Conservation (phyloP, 2,113 vertebrate species). For the Pituophis catenifer region DNA sequence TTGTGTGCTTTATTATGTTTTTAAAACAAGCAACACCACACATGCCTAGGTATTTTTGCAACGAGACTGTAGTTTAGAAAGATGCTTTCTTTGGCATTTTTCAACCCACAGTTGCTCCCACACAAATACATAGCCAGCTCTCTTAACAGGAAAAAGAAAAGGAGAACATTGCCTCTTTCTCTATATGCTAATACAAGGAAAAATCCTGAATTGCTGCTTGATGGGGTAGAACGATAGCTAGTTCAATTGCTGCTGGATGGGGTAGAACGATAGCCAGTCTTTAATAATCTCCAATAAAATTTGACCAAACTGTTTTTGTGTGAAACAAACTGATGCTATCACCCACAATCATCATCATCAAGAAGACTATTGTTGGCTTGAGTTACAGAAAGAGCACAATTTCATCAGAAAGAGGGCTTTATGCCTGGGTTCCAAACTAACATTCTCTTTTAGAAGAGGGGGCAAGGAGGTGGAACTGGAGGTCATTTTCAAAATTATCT, state of each 20-base stretch:
- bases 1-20: background rate
- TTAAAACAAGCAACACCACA: background rate
- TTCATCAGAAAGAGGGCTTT: background rate
- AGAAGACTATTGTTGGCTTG: background rate
- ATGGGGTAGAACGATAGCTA: background rate
- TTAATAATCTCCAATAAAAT: background rate
- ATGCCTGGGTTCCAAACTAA: background rate
- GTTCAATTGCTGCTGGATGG: background rate
- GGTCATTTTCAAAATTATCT: background rate
- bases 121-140: background rate
- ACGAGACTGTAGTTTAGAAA: background rate
- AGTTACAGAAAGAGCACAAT: background rate
- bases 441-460: background rate
- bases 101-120: background rate
- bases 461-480: background rate
- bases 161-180: background rate
- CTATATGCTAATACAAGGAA: background rate
- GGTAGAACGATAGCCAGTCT: background rate
- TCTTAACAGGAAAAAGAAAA: background rate
- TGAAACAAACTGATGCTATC: background rate
- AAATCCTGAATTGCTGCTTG: background rate
- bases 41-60: background rate
- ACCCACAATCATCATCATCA: background rate
- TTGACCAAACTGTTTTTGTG: background rate
- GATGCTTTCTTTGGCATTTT: background rate